Percentiles rank a stretch among this genome's conserved stretches.
These are phyloP conservation scores for Glandiceps talaboti DNA, from an alignment of 53 echinoderm and acorn worm genomes.

Conservation along the genomic window DNA sequence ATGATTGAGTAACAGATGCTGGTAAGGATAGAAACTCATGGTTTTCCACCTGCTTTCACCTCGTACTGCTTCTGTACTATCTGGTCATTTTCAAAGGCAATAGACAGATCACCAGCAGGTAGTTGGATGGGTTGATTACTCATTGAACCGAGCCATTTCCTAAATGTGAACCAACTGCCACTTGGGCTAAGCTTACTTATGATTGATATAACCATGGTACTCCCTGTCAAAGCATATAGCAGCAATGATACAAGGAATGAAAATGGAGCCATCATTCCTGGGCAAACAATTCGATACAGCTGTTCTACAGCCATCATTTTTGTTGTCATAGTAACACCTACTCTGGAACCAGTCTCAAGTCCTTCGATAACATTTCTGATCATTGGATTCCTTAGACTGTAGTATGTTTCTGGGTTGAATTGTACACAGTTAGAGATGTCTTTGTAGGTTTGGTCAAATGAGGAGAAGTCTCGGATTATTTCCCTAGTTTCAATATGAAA, in stretches of 20 bases:
- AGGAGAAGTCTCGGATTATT: background rate
- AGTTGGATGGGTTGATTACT: background rate
- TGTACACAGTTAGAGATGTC: background rate
- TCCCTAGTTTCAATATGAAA: background rate
- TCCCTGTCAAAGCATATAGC: conserved; percentile 7
- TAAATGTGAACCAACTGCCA: conserved; percentile 8
- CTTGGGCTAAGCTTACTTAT: background rate
- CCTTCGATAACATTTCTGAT: background rate
- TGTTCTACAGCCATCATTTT: background rate
- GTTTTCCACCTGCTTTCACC: conserved; percentile 7
- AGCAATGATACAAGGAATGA: conserved; percentile 3
- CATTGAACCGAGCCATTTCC: conserved; percentile 1
- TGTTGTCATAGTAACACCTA: background rate
- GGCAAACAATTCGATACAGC: background rate
- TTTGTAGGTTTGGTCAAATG: background rate
- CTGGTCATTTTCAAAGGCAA: conserved; percentile 24
- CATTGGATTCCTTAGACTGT: background rate
- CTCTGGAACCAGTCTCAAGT: background rate
- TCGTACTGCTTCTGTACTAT: conserved; percentile 11
- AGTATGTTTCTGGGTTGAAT: background rate
- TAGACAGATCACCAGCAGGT: conserved; percentile 1
- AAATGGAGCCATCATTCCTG: background rate
- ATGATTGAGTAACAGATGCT: conserved; percentile 11
- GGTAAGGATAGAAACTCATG: conserved; percentile 9
- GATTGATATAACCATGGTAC: background rate